Percentiles rank a stretch among this genome's conserved stretches.
phyloP scores from a whole-genome alignment of 2,797 vertebrate genomes.

The Malurus leucopterus region DNA sequence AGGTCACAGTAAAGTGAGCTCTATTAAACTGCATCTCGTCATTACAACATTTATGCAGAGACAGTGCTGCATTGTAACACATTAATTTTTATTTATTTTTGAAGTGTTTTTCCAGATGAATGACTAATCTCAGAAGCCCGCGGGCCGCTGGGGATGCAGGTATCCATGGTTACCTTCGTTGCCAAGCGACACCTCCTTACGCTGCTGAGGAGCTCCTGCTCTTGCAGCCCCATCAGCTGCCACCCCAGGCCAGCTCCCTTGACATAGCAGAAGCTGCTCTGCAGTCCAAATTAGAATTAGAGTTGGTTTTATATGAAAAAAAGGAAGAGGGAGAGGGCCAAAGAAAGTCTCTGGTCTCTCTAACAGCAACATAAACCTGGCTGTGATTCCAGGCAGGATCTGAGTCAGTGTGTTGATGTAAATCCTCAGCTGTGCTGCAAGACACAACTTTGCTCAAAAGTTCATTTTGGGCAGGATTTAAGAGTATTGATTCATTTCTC shows the following conservation, averaged over 20 bases:
- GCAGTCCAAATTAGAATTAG: not conserved
- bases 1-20: not conserved
- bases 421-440: not conserved
- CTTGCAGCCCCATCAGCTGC: not conserved
- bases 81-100: not conserved
- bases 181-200: not conserved
- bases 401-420: not conserved
- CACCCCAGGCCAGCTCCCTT: not conserved
- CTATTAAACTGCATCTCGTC: not conserved
- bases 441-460: not conserved
- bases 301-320: not conserved
- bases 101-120: not conserved
- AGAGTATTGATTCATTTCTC: not conserved
- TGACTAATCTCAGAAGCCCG: not conserved
- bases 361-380: not conserved
- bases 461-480: not conserved
- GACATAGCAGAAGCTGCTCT: not conserved
- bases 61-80: not conserved
- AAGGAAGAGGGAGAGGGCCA: not conserved
- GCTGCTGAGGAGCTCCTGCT: not conserved
- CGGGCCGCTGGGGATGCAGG: not conserved
- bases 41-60: not conserved
- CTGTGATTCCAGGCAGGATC: not conserved
- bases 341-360: not conserved
- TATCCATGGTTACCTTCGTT: conserved; percentile 16